Base-by-base conservation (phyloP, 2,888 invertebrate species). In the Luffia ferchaultella region DNA sequence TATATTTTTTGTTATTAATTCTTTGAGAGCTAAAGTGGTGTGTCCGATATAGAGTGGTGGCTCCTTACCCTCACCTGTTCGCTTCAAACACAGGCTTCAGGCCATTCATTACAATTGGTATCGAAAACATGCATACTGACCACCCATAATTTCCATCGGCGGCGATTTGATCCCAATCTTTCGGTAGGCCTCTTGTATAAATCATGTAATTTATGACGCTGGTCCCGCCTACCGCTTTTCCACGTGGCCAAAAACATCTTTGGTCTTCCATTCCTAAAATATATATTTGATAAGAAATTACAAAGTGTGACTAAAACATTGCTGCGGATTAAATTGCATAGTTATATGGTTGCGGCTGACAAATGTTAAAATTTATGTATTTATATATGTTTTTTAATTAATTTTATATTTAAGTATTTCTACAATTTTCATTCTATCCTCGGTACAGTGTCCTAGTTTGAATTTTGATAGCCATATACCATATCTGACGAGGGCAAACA, bases 161-260 rank as follows among this genome's bases (percentile, higher is more conserved):
- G 2, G 85, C 87, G 85, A 92, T 91, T 46, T 79, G 66, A 60
- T 92, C 87, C 76, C 88, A 92, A 72, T 92, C 91, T 16, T 63
- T 62, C 30, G 83, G 83, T 55, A 88, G 76, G 0, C 92, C 92
- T 55, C 92, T 74, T 0, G 90, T 87, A 65, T 91, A 91, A 50
- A 89, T 79, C 87, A 87, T 86, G 62, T 84, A 85, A 62, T 87
- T 87, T 52, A 87, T 68, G 1, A 83, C 78, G 52, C 84, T 83
- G n/a, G 68, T 54, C 2, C 86, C 86, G 1, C 86, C 86, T 2
- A 86, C 68, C 0, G 80, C 85, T 55, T 62, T 76, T 0, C 86
- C 86, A 50, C 85, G 62, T 0, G 86, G 85, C 80, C 83, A 85
- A 59, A 73, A 69, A 58, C 82, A 80, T 41, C 68, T 66, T 41